Percentiles rank a stretch among this genome's conserved stretches.
Conservation (phyloP, 2,888 invertebrate species). For the Apodemia duryi region DNA sequence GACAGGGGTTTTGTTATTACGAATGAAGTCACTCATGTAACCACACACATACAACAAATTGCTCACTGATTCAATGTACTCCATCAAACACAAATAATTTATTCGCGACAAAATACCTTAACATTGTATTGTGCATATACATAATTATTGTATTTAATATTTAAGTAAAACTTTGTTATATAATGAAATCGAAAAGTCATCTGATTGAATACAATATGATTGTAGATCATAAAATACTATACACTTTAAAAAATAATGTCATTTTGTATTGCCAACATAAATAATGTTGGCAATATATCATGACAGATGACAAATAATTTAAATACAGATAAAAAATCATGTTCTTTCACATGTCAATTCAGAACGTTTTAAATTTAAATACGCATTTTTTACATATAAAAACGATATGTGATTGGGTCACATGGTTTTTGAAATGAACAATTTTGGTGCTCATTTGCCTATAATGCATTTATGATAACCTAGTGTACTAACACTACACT, state of each 20-base stretch:
- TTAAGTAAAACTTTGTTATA: conserved; percentile 10
- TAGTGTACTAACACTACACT: neutral
- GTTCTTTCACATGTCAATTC: neutral
- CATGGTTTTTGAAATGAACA: neutral
- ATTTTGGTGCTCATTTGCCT: conserved; percentile 9
- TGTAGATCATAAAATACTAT: neutral
- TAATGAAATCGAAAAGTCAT: conserved; percentile 11
- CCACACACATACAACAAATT: neutral
- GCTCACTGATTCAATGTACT: neutral
- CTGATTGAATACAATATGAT: conserved; percentile 10
- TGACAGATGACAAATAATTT: neutral
- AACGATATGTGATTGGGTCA: neutral
- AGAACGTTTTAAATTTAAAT: neutral
- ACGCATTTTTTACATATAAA: neutral
- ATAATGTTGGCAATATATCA: too few relatives aligned
- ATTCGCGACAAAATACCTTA: neutral
- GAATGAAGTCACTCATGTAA: neutral
- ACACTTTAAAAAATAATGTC: too few relatives aligned
- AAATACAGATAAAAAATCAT: conserved; percentile 7
- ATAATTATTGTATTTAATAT: conserved; percentile 9
- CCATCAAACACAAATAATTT: conserved; percentile 7
- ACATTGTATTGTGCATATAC: conserved; percentile 11
- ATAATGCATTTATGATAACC: conserved; percentile 1
- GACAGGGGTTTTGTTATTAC: conserved; percentile 19
- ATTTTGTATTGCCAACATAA: too few relatives aligned